A percentile compares a stretch with the other conserved stretches of the same genome.
Evolutionary conservation across 2,797 vertebrate species (phyloP).

Genomic region (Odontamblyopus rebecca): DNA sequence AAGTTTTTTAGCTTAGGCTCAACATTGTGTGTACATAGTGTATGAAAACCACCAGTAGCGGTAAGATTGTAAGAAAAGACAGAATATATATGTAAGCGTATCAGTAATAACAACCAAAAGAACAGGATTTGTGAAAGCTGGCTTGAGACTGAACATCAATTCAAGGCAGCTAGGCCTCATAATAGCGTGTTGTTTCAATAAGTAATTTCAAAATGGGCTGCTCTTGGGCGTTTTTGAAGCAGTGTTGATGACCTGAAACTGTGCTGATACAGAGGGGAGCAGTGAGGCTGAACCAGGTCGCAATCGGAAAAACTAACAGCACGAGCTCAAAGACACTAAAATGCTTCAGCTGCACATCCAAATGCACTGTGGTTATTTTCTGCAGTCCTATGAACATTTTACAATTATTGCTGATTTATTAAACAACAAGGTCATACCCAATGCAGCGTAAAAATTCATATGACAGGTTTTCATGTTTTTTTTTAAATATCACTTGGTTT

Average conservation of each 20-base stretch:
- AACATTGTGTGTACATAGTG: too few relatives aligned
- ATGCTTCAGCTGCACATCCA: neutral
- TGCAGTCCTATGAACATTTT: neutral
- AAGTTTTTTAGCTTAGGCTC: too few relatives aligned
- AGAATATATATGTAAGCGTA: too few relatives aligned
- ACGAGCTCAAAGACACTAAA: slow-evolving; percentile 2
- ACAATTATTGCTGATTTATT: slow-evolving; percentile 3
- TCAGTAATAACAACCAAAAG: neutral
- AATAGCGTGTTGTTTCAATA: neutral
- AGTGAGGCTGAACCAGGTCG: slow-evolving; percentile 9
- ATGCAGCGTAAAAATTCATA: neutral
- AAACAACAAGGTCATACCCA: neutral
- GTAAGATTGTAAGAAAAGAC: too few relatives aligned
- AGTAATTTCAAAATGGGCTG: neutral
- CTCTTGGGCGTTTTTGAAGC: neutral
- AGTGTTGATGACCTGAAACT: slow-evolving; percentile 11
- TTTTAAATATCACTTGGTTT: too few relatives aligned
- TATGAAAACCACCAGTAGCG: too few relatives aligned
- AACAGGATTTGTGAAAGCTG: neutral
- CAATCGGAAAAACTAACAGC: neutral
- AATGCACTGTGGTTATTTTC: neutral
- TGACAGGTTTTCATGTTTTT: too few relatives aligned
- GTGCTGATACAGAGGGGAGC: slow-evolving; percentile 10
- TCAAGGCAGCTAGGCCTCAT: neutral
- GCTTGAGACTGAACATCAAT: neutral